phyloP scores from a whole-genome alignment of 2,888 invertebrate genomes.

The Nyleta sp. region DNA sequence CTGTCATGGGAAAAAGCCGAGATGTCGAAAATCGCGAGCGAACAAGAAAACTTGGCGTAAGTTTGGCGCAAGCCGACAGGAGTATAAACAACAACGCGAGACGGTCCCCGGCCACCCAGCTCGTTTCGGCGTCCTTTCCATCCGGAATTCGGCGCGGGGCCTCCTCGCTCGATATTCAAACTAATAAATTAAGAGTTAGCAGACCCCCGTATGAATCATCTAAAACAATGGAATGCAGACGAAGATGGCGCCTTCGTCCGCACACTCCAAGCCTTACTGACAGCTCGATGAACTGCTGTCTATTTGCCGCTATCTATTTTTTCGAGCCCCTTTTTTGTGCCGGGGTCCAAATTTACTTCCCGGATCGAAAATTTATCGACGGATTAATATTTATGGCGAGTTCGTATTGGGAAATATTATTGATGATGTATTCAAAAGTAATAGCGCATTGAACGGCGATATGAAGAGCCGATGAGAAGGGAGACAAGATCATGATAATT shows the following conservation, averaged over 20 bases:
- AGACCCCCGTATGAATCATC: constrained; percentile 81
- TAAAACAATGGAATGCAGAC: constrained; percentile 82
- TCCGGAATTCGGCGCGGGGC: constrained; percentile 68
- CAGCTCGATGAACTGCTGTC: constrained; percentile 75
- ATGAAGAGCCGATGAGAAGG: constrained; percentile 6
- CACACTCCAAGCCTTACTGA: constrained; percentile 70
- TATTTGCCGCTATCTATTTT: constrained; percentile 52
- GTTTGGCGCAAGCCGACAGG: constrained; percentile 64
- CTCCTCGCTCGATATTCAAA: constrained; percentile 81
- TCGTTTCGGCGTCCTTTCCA: constrained; percentile 71
- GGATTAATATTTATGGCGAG: constrained; percentile 47
- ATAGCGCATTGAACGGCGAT: constrained; percentile 18
- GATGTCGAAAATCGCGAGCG: constrained; percentile 22
- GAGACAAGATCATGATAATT: not conserved
- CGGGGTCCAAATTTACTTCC: constrained; percentile 29
- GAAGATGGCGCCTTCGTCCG: constrained; percentile 78
- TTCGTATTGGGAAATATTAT: constrained; percentile 36
- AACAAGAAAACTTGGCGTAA: constrained; percentile 46
- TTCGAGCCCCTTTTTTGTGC: constrained; percentile 35
- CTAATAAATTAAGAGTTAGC: constrained; percentile 81
- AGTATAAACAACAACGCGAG: constrained; percentile 74
- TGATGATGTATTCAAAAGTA: constrained; percentile 51
- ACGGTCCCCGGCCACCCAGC: constrained; percentile 80
- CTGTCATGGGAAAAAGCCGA: constrained; percentile 11
- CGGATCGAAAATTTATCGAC: constrained; percentile 42